These are phyloP conservation scores for Lottia gigantea DNA, from an alignment of 2,888 invertebrate genomes.

Conservation along the genomic window DNA sequence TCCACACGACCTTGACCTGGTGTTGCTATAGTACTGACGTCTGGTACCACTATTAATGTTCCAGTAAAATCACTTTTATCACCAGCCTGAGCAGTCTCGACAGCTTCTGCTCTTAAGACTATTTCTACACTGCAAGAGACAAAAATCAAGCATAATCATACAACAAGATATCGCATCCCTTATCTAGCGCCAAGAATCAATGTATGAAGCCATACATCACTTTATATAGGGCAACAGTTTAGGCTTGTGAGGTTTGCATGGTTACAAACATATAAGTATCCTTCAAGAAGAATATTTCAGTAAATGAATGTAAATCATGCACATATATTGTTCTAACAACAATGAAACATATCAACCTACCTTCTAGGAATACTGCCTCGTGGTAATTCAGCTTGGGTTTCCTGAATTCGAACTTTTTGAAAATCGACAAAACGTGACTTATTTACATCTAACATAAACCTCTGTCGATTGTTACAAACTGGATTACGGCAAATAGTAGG, in stretches of 20 bases:
- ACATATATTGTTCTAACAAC: too few relatives aligned
- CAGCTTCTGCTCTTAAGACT: slow-evolving; percentile 92
- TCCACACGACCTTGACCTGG: slow-evolving; percentile 86
- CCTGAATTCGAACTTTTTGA: slow-evolving; percentile 97
- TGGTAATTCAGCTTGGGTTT: slow-evolving; percentile 96
- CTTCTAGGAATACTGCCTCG: slow-evolving; percentile 96
- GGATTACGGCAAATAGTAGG: slow-evolving; percentile 97
- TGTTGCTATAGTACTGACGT: slow-evolving; percentile 86
- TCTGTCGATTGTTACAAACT: slow-evolving; percentile 89
- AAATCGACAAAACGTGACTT: slow-evolving; percentile 97
- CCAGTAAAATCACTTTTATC: slow-evolving; percentile 92
- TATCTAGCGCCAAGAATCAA: too few relatives aligned
- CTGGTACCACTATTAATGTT: slow-evolving; percentile 96
- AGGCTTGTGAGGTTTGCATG: too few relatives aligned
- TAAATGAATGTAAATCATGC: too few relatives aligned
- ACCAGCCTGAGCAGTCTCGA: slow-evolving; percentile 93
- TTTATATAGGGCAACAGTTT: too few relatives aligned
- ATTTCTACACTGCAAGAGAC: slow-evolving; percentile 80
- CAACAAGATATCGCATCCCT: too few relatives aligned
- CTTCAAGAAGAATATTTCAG: too few relatives aligned
- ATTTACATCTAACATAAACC: slow-evolving; percentile 91
- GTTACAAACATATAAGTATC: too few relatives aligned
- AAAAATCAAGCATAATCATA: too few relatives aligned
- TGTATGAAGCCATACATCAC: too few relatives aligned
- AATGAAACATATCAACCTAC: slow-evolving; percentile 54